Evolutionary conservation across 2,113 vertebrate genomes (phyloP).

Genomic region (Spizaetus ornatus): DNA sequence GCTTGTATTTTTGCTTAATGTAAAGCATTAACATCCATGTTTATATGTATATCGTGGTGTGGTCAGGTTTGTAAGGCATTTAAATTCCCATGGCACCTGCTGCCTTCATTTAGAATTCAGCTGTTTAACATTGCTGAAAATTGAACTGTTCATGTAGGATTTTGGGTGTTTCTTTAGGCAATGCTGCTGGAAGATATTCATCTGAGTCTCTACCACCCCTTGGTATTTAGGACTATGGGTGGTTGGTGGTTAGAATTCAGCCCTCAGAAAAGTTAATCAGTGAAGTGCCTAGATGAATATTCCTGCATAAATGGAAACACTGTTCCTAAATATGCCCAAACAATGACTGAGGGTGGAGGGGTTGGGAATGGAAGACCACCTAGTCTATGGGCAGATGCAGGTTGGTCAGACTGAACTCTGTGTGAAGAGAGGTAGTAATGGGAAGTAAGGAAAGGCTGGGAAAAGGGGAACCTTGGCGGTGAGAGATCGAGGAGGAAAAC

Average conservation of each 20-base stretch:
- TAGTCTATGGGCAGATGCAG: accelerated
- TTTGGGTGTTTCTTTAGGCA: not conserved
- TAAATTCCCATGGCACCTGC: not conserved
- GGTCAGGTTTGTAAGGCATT: not conserved
- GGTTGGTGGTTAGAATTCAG: not conserved
- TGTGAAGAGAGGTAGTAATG: not conserved
- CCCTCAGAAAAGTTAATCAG: not conserved
- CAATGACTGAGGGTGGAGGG: not conserved
- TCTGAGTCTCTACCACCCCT: not conserved
- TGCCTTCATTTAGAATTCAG: not conserved
- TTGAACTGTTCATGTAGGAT: not conserved
- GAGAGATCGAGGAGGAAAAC: not conserved
- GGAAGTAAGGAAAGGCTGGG: not conserved
- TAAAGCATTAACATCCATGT: not conserved
- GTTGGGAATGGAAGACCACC: not conserved
- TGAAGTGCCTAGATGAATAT: not conserved
- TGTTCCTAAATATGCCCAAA: not conserved
- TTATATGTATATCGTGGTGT: not conserved
- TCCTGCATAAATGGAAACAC: not conserved
- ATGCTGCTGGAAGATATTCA: not conserved
- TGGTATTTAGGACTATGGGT: not conserved
- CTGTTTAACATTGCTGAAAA: not conserved
- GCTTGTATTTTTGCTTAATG: not conserved
- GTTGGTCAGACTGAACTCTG: not conserved
- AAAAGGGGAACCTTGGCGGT: not conserved